Evolutionary conservation across 2,888 invertebrate genomes (phyloP).

Genomic region (Drosophila multiciliata): DNA sequence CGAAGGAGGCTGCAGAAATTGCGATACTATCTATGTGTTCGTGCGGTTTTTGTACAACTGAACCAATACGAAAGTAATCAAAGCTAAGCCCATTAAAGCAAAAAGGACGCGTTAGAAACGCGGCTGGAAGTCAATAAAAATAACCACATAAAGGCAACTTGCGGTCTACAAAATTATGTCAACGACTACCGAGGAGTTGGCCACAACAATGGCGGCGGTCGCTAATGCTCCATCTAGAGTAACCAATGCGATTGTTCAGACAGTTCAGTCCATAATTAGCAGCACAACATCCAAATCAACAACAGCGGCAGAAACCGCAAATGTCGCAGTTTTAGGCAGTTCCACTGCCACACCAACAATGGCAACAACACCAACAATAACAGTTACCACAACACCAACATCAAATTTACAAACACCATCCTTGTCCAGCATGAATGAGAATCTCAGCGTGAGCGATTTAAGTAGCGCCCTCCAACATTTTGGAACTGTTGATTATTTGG

Average conservation of each 20-base stretch:
- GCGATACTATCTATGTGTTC: conserved; percentile 20
- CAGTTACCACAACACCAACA: conserved; percentile 24
- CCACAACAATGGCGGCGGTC: conserved; percentile 27
- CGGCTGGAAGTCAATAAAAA: conserved; percentile 78
- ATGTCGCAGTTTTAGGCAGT: conserved; percentile 9
- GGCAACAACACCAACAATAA: background rate
- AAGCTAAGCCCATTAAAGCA: conserved; percentile 61
- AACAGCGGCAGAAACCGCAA: conserved; percentile 35
- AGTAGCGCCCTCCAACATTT: conserved; percentile 88
- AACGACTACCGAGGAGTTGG: conserved; percentile 44
- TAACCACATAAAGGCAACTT: conserved; percentile 72
- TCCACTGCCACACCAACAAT: background rate
- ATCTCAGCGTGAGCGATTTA: conserved; percentile 82
- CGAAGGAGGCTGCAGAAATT: conserved; percentile 30
- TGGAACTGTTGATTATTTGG: conserved; percentile 90
- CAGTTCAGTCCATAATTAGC: conserved; percentile 75
- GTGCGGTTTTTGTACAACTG: conserved; percentile 35
- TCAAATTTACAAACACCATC: conserved; percentile 10
- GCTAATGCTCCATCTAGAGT: conserved; percentile 32
- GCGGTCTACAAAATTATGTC: conserved; percentile 69
- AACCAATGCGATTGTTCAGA: conserved; percentile 60
- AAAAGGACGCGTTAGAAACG: conserved; percentile 38
- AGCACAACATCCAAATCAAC: conserved; percentile 55
- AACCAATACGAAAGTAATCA: conserved; percentile 72
- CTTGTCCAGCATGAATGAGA: conserved; percentile 35